A percentile compares a stretch with the other conserved stretches of the same genome.
Conservation (phyloP, 2,797 vertebrate genomes). For the Epinephelus malabaricus region DNA sequence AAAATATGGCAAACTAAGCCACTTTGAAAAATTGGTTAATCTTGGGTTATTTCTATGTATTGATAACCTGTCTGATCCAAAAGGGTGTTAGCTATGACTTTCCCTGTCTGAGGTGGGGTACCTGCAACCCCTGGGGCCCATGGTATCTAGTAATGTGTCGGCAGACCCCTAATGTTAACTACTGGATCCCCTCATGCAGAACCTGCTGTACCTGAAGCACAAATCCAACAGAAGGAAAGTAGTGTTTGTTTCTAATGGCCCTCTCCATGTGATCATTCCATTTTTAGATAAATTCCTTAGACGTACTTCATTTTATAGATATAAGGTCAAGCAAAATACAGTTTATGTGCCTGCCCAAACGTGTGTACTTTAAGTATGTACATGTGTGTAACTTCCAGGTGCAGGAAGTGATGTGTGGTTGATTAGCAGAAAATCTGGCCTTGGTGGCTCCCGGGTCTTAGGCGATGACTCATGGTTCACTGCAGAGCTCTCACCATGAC, state of each 20-base stretch:
- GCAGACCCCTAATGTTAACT: not conserved
- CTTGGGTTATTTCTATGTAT: not conserved
- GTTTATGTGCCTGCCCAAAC: slow-evolving; percentile 1
- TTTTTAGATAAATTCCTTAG: not conserved
- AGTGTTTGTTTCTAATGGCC: not conserved
- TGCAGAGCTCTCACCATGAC: slow-evolving; percentile 67
- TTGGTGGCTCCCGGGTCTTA: slow-evolving; percentile 46
- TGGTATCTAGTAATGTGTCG: not conserved
- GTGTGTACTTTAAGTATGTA: not conserved
- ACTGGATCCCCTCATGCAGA: not conserved
- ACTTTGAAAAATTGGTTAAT: not conserved
- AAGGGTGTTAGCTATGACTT: not conserved
- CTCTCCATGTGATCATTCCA: not conserved
- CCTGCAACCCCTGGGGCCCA: not conserved
- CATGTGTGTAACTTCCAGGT: slow-evolving; percentile 26
- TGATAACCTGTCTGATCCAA: not conserved
- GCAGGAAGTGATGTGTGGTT: slow-evolving; percentile 40
- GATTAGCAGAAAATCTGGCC: slow-evolving; percentile 47
- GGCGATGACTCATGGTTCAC: slow-evolving; percentile 69
- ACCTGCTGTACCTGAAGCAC: not conserved
- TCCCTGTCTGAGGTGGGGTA: not conserved
- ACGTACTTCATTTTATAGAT: not conserved
- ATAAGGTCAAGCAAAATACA: not conserved
- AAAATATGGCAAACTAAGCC: not conserved
- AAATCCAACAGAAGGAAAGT: not conserved